phyloP scores from a whole-genome alignment of 2,888 invertebrate genomes.

The Iselma pallidipennis region DNA sequence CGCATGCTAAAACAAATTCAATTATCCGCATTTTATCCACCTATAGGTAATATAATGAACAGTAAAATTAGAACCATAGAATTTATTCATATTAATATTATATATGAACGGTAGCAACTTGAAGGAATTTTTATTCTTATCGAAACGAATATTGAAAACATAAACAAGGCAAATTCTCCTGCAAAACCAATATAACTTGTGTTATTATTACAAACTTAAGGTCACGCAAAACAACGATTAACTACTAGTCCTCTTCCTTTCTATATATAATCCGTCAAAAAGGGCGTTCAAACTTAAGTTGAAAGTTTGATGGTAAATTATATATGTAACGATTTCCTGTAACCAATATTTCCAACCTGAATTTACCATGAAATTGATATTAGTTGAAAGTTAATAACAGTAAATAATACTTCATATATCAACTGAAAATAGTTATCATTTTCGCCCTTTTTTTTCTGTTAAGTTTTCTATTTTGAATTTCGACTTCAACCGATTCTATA shows the following conservation, averaged over 20 bases:
- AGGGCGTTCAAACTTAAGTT: constrained; percentile 10
- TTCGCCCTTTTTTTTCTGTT: not conserved
- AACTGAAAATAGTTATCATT: not conserved
- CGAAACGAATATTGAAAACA: constrained; percentile 16
- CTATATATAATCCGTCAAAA: constrained; percentile 16
- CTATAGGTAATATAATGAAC: too few relatives aligned
- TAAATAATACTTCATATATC: not conserved
- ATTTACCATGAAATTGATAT: not conserved
- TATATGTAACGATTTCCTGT: constrained; percentile 16
- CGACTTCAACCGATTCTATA: too few relatives aligned
- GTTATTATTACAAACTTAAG: constrained; percentile 7
- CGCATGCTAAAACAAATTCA: too few relatives aligned
- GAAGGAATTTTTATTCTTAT: too few relatives aligned
- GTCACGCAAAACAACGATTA: constrained; percentile 22
- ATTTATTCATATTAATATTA: too few relatives aligned
- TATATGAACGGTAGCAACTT: too few relatives aligned
- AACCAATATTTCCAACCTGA: not conserved
- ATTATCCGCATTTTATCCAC: too few relatives aligned
- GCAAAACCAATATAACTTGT: constrained; percentile 10
- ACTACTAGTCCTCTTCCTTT: constrained; percentile 8
- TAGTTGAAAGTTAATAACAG: not conserved
- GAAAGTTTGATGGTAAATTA: constrained; percentile 7
- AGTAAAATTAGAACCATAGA: too few relatives aligned
- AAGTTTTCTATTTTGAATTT: not conserved
- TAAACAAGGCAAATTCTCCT: constrained; percentile 21